Evolutionary conservation across 2,888 invertebrate species (phyloP).

Genomic region (Acanthosepion pharaonis): DNA sequence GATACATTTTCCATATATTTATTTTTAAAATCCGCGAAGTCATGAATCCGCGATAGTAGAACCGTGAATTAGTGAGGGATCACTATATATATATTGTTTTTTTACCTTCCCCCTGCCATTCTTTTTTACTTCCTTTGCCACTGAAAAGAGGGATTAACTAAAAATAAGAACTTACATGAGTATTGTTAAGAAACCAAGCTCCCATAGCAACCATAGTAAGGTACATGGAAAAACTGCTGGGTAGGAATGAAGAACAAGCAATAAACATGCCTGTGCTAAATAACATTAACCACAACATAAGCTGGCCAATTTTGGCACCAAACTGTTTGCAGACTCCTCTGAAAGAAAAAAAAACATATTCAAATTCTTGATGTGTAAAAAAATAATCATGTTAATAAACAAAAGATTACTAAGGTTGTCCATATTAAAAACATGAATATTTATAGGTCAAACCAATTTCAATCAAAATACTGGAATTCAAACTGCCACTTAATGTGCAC

Average conservation of each 20-base stretch:
- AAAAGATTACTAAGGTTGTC: no score
- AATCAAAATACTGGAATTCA: no score
- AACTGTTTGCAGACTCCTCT: constrained; percentile 82
- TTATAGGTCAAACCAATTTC: no score
- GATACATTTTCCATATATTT: no score
- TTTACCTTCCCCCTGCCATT: no score
- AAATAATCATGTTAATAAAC: background rate
- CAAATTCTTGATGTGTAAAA: background rate
- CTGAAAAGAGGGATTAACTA: background rate
- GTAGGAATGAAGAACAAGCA: constrained; percentile 89
- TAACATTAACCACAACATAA: constrained; percentile 79
- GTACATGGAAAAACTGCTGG: constrained; percentile 95
- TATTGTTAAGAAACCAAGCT: constrained; percentile 87
- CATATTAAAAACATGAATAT: no score
- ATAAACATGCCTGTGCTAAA: constrained; percentile 94
- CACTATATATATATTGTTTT: no score
- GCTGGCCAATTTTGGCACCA: constrained; percentile 85
- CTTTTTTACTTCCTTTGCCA: no score
- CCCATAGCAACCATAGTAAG: constrained; percentile 87
- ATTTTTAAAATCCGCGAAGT: no score
- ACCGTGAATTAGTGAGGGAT: no score
- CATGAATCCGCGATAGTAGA: no score
- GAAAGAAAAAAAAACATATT: constrained; percentile 50
- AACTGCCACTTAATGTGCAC: no score
- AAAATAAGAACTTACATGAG: constrained; percentile 72